A percentile compares a stretch with the other conserved stretches of the same genome.
Conservation (phyloP, 2,888 invertebrate genomes). For the Drosophila anomalipes region DNA sequence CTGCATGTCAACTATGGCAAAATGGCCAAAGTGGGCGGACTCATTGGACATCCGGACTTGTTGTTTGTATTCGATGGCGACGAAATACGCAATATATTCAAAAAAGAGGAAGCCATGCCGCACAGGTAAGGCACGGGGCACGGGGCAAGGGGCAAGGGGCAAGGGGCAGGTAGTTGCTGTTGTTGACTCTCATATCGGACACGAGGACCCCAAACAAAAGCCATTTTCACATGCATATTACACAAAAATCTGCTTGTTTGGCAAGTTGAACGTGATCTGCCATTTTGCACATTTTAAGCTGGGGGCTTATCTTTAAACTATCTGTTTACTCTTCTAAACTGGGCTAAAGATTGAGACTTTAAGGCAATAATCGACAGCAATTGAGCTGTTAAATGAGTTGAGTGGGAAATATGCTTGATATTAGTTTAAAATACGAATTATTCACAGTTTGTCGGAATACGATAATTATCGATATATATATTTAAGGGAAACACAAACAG, state of each 20-base stretch:
- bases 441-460: neutral
- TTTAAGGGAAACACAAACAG: neutral
- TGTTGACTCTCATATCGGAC: constrained; percentile 3
- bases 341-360: neutral
- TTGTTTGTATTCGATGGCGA: constrained; percentile 91
- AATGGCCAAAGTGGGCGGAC: constrained; percentile 89
- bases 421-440: neutral
- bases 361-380: neutral
- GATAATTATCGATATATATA: neutral
- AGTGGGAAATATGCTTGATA: neutral
- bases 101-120: constrained; percentile 89
- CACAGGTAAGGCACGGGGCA: constrained; percentile 85
- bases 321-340: neutral
- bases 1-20: constrained; percentile 87
- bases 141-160: neutral
- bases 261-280: neutral
- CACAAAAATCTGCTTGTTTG: constrained; percentile 1
- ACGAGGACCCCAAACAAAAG: neutral
- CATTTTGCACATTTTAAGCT: constrained; percentile 9
- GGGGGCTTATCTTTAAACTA: neutral
- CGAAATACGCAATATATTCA: constrained; percentile 90
- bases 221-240: constrained; percentile 12
- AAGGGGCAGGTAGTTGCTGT: neutral
- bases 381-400: neutral
- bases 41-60: constrained; percentile 91